phyloP scores from a whole-genome alignment of 2,888 invertebrate species.

The Thereva unica region DNA sequence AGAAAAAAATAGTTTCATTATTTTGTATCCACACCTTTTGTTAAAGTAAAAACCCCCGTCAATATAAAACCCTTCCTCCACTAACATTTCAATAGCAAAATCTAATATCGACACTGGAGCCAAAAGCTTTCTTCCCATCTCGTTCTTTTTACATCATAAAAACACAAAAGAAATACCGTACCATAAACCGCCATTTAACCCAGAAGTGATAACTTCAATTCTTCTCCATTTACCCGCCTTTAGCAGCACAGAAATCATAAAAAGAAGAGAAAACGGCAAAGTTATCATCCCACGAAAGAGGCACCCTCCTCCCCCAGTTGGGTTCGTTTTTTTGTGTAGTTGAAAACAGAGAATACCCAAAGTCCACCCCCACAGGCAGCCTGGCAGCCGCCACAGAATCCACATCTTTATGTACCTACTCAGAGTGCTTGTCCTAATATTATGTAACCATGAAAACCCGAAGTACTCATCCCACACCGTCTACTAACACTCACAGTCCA shows the following conservation, averaged over 20 bases:
- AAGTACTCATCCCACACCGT: conserved; percentile 7
- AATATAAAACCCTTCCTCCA: too few species aligned
- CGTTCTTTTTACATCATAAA: neutral
- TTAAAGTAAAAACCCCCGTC: too few species aligned
- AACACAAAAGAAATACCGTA: neutral
- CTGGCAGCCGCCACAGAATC: neutral
- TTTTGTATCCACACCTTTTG: too few species aligned
- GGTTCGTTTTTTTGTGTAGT: neutral
- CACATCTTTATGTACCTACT: conserved; percentile 23
- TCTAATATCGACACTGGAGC: too few species aligned
- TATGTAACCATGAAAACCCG: conserved; percentile 31
- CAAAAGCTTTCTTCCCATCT: too few species aligned
- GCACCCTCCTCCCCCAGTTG: conserved; percentile 35
- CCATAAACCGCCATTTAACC: conserved; percentile 29
- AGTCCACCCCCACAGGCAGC: too few species aligned
- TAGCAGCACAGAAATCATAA: conserved; percentile 46
- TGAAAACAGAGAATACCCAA: too few species aligned
- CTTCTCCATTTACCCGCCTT: conserved; percentile 34
- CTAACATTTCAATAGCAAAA: too few species aligned
- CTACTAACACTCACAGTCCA: too few species aligned
- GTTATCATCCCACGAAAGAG: conserved; percentile 54
- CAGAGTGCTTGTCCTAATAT: conserved; percentile 26
- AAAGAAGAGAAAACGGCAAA: conserved; percentile 52
- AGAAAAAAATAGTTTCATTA: too few species aligned
- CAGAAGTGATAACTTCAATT: conserved; percentile 32